Conservation (phyloP, 2,797 vertebrate species). For the Gymnodraco acuticeps region DNA sequence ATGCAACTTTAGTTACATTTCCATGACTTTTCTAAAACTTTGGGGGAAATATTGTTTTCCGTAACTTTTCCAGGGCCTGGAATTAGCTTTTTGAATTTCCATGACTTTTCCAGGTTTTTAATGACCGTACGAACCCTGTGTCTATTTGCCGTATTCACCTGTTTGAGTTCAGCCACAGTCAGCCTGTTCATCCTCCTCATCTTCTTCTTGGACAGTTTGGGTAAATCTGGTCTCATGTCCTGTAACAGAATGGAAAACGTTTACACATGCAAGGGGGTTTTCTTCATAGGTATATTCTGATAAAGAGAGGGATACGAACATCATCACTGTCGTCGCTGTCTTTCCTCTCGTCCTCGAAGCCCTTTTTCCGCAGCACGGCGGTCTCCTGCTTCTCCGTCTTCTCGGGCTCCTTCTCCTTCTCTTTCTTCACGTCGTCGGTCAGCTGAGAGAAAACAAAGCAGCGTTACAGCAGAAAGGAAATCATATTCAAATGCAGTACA, state of each 20-base stretch:
- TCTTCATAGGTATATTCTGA: accelerated
- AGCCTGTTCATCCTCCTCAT: slow-evolving; percentile 94
- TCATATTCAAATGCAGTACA: too few species aligned
- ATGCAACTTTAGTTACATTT: too few species aligned
- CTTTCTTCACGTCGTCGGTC: slow-evolving; percentile 94
- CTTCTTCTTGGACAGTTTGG: slow-evolving; percentile 97
- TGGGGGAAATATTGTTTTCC: too few species aligned
- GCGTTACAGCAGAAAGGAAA: not conserved
- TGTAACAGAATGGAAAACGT: slow-evolving; percentile 45
- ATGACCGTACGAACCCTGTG: too few species aligned
- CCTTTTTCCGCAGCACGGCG: slow-evolving; percentile 88
- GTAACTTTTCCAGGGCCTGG: too few species aligned
- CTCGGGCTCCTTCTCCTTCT: slow-evolving; percentile 95
- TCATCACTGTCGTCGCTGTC: slow-evolving; percentile 93
- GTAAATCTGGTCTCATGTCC: slow-evolving; percentile 88
- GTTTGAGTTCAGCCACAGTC: slow-evolving; percentile 96
- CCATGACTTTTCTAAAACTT: too few species aligned
- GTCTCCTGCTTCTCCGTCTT: slow-evolving; percentile 88
- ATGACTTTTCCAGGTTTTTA: too few species aligned
- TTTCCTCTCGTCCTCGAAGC: slow-evolving; percentile 90
- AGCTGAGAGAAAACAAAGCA: slow-evolving; percentile 70
- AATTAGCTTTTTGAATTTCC: too few species aligned
- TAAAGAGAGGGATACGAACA: slow-evolving; percentile 51
- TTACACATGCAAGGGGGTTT: not conserved
- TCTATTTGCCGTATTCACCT: slow-evolving; percentile 77